These are phyloP conservation scores for Campylorhamphus procurvoides DNA, from an alignment of 2,113 vertebrate species.

Conservation along the genomic window DNA sequence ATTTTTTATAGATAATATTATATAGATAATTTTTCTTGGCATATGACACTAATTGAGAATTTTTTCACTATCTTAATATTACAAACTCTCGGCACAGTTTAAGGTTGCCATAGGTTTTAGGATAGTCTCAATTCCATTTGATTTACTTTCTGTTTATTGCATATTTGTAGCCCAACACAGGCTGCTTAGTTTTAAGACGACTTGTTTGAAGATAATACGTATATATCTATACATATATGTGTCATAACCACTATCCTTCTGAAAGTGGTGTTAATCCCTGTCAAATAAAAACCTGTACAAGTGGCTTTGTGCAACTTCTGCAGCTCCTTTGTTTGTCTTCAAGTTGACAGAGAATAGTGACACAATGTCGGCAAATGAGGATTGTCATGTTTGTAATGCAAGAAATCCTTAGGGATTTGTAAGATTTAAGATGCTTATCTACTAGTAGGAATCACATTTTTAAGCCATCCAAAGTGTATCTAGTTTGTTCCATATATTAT, in stretches of 20 bases:
- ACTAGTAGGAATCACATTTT: neutral
- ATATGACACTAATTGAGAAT: neutral
- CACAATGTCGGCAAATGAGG: neutral
- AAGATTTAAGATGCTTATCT: neutral
- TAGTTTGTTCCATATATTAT: conserved; percentile 1
- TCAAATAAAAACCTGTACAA: neutral
- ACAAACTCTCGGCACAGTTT: neutral
- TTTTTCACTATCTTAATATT: neutral
- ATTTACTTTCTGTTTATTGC: neutral
- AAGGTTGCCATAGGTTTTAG: neutral
- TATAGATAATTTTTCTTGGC: neutral
- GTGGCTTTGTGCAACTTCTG: neutral
- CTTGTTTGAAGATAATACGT: neutral
- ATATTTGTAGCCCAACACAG: neutral
- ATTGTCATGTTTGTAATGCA: neutral
- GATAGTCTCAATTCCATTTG: neutral
- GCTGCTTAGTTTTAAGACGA: neutral
- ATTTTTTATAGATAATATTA: neutral
- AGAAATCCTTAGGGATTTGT: neutral
- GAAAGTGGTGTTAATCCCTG: neutral
- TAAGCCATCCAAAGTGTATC: neutral
- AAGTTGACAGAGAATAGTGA: neutral
- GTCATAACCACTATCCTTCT: neutral
- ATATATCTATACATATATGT: neutral
- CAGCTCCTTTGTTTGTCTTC: neutral